Conservation (phyloP, 1,140 invertebrate species). For the Calephelis nemesis region DNA sequence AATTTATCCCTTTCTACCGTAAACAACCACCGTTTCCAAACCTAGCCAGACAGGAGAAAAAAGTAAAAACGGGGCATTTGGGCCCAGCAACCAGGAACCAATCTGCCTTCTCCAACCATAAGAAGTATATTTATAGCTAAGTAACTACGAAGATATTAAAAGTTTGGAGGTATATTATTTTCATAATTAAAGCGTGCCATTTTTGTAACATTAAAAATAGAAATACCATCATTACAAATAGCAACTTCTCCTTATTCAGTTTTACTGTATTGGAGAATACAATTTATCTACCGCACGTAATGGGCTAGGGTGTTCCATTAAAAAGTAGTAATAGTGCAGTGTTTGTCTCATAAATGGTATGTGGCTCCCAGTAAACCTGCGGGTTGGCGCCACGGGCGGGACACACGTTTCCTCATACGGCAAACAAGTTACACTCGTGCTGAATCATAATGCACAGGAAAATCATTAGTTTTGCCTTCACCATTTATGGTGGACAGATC, state of each 20-base stretch:
- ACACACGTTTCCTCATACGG: slow-evolving; percentile 56
- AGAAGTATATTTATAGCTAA: no score
- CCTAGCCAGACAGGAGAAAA: no score
- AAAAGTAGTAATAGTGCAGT: slow-evolving; percentile 15
- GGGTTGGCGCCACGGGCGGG: slow-evolving; percentile 35
- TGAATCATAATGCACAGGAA: slow-evolving; percentile 48
- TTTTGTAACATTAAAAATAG: neutral
- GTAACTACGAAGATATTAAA: no score
- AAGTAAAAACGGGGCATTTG: no score
- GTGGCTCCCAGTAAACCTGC: slow-evolving; percentile 40
- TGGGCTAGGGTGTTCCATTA: slow-evolving; percentile 7
- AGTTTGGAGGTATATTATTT: no score
- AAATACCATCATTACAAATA: neutral
- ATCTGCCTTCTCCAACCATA: no score
- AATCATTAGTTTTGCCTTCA: neutral
- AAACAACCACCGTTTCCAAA: no score
- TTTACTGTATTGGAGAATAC: no score
- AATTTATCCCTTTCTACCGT: no score
- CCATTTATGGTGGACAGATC: no score
- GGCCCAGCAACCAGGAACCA: no score
- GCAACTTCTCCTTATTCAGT: neutral
- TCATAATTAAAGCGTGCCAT: neutral
- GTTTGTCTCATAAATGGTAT: slow-evolving; percentile 32
- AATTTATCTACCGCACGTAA: neutral
- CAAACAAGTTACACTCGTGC: slow-evolving; percentile 49